A percentile compares a stretch with the other conserved stretches of the same genome.
Conservation (phyloP, 2,888 invertebrate genomes). For the Prosapia bicincta region DNA sequence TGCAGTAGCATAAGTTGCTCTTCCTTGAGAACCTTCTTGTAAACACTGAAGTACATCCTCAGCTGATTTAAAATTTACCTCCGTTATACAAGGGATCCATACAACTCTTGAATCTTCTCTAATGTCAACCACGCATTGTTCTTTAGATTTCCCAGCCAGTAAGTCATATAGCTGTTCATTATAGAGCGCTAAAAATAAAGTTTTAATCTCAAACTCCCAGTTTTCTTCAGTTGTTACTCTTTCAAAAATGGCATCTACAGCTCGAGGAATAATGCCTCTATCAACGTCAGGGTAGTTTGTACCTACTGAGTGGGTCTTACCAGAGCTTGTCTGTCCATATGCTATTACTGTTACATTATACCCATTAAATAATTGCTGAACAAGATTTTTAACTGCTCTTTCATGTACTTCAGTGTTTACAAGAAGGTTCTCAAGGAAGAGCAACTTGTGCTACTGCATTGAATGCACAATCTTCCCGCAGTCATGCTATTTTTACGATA, state of each 20-base stretch:
- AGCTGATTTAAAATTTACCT: conserved; percentile 57
- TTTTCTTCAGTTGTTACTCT: conserved; percentile 58
- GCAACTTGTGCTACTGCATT: conserved; percentile 89
- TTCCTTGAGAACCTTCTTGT: conserved; percentile 67
- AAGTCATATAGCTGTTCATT: conserved; percentile 87
- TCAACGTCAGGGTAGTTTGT: conserved; percentile 62
- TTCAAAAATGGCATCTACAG: no score
- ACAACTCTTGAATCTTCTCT: conserved; percentile 65
- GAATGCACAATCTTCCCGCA: conserved; percentile 88
- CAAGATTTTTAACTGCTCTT: no score
- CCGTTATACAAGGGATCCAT: conserved; percentile 57
- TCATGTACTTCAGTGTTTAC: conserved; percentile 62
- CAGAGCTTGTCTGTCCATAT: no score
- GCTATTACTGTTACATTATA: conserved; percentile 93
- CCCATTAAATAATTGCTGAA: conserved; percentile 52
- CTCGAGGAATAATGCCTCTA: conserved; percentile 83
- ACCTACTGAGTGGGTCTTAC: conserved; percentile 94
- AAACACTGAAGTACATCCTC: conserved; percentile 63
- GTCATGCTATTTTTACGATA: no score
- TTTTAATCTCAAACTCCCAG: conserved; percentile 63
- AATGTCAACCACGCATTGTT: conserved; percentile 72
- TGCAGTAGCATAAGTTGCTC: conserved; percentile 85
- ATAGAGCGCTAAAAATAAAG: conserved; percentile 86
- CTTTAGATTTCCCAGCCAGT: conserved; percentile 62
- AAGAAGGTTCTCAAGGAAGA: conserved; percentile 72